These are phyloP conservation scores for Sebastes vulpes DNA, from an alignment of 2,797 vertebrate species.

Conservation along the genomic window DNA sequence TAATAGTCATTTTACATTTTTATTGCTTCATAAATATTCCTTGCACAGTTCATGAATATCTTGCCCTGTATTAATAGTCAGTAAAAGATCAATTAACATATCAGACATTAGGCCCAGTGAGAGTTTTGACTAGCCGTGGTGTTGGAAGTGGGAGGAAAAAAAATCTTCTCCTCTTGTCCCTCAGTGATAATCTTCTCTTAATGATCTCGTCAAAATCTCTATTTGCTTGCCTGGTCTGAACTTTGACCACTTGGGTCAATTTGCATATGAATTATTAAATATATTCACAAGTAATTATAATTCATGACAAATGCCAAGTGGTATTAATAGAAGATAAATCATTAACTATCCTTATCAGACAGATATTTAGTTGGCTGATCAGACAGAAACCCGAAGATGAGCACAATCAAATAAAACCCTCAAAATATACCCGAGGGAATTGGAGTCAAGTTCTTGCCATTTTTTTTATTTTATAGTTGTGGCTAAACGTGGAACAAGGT, in stretches of 20 bases:
- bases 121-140: conserved; percentile 47
- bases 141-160: background rate
- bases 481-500: background rate
- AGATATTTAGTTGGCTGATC: background rate
- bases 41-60: conserved; percentile 77
- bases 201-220: conserved; percentile 50
- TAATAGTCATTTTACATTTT: conserved; percentile 76
- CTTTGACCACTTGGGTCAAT: conserved; percentile 66
- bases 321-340: background rate
- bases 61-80: conserved; percentile 77
- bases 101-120: conserved; percentile 54
- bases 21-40: conserved; percentile 83
- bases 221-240: conserved; percentile 44
- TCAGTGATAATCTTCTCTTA: conserved; percentile 46
- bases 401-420: background rate
- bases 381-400: background rate
- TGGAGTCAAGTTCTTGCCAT: background rate
- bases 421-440: background rate
- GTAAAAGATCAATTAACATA: conserved; percentile 86
- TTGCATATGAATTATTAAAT: conserved; percentile 77
- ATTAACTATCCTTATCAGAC: conserved; percentile 1
- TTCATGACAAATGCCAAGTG: conserved; percentile 10
- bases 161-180: conserved; percentile 14
- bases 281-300: conserved; percentile 39
- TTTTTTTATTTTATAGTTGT: no score